A percentile compares a stretch with the other conserved stretches of the same genome.
Evolutionary conservation across 2,113 vertebrate species (phyloP).

Genomic region (Accipiter cooperii): DNA sequence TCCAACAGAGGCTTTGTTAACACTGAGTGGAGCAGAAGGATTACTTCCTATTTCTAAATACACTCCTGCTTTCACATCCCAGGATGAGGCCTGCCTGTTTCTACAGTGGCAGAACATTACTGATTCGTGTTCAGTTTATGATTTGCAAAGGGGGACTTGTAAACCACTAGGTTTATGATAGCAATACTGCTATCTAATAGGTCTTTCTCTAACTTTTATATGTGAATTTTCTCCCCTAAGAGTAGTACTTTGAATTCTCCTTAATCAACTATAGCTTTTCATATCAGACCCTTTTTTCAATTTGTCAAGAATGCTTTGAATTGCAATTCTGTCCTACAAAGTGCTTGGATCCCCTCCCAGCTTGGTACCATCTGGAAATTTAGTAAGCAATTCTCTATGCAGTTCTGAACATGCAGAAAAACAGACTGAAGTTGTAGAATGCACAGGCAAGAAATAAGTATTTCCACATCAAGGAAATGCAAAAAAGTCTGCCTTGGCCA

Average conservation of each 20-base stretch:
- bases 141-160: not conserved
- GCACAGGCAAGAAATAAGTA: not conserved
- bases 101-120: not conserved
- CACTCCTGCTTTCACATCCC: not conserved
- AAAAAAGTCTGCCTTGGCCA: not conserved
- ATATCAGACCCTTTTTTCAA: not conserved
- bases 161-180: not conserved
- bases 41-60: not conserved
- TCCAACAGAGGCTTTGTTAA: not conserved
- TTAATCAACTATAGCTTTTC: not conserved
- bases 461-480: not conserved
- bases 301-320: not conserved
- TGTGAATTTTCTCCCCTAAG: not conserved
- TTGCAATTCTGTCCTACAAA: not conserved
- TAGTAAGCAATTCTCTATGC: not conserved
- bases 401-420: not conserved
- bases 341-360: not conserved
- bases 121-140: not conserved
- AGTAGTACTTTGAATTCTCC: not conserved
- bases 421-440: not conserved
- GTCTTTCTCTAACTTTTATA: not conserved
- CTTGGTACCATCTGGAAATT: not conserved
- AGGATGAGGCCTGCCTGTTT: not conserved
- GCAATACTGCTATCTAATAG: not conserved
- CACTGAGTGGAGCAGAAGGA: not conserved